A percentile compares a stretch with the other conserved stretches of the same genome.
phyloP scores from a whole-genome alignment of 2,113 vertebrate species.

The Himantopus leucocephalus region DNA sequence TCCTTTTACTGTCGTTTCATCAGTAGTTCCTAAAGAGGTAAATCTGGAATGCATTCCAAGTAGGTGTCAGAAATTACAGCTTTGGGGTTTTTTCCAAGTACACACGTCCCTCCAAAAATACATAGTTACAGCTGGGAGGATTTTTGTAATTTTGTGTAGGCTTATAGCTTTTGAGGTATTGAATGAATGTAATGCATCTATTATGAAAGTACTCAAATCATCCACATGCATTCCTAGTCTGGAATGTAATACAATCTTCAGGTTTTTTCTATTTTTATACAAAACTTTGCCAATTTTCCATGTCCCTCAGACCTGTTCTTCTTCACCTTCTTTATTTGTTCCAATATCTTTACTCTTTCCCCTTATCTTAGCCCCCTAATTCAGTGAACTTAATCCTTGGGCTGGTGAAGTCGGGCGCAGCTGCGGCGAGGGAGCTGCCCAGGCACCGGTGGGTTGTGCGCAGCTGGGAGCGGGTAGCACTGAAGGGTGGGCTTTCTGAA shows the following conservation, averaged over 20 bases:
- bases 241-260: neutral
- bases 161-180: neutral
- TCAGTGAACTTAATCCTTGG: neutral
- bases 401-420: fast-evolving
- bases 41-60: neutral
- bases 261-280: neutral
- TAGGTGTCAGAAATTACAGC: neutral
- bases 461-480: neutral
- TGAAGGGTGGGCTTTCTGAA: neutral
- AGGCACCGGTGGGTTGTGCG: fast-evolving
- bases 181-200: neutral
- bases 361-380: neutral
- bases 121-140: neutral
- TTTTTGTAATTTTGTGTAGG: neutral
- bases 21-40: neutral
- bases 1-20: neutral
- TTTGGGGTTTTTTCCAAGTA: neutral
- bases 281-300: neutral
- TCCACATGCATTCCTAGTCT: neutral
- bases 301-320: neutral
- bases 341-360: neutral
- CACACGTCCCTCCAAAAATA: neutral
- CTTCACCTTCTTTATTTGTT: neutral
- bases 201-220: neutral
- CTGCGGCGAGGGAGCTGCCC: neutral